phyloP scores from a whole-genome alignment of 1,140 invertebrate genomes.

The Bombus difficillimus region DNA sequence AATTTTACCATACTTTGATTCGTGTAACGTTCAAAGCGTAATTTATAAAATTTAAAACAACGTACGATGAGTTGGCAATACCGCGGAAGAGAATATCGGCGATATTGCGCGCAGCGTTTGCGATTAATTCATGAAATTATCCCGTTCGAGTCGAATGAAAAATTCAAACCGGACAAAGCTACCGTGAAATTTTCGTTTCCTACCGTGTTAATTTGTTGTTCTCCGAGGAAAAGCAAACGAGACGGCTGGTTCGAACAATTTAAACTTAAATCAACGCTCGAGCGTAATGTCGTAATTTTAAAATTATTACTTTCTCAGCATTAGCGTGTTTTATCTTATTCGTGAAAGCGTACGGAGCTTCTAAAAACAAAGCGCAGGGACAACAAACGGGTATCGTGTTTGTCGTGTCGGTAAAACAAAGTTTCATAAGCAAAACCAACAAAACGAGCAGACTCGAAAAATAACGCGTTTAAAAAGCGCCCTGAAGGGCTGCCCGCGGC shows the following conservation, averaged over 20 bases:
- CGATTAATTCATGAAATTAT: conserved; percentile 33
- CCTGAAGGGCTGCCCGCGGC: neutral
- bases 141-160: conserved; percentile 25
- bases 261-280: neutral
- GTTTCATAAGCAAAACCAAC: neutral
- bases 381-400: neutral
- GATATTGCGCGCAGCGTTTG: neutral
- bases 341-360: neutral
- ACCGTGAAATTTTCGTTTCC: neutral
- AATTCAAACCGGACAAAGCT: conserved; percentile 31
- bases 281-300: neutral
- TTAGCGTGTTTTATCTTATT: neutral
- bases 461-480: conserved; percentile 24
- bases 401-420: conserved; percentile 1
- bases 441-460: conserved; percentile 21
- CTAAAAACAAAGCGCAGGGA: neutral
- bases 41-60: neutral
- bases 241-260: too few relatives aligned
- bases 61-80: neutral
- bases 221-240: neutral
- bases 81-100: neutral
- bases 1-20: neutral
- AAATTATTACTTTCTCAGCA: neutral
- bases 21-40: neutral
- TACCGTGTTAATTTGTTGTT: neutral